Evolutionary conservation across 1,140 invertebrate species (phyloP).

Genomic region (Papilio machaon): DNA sequence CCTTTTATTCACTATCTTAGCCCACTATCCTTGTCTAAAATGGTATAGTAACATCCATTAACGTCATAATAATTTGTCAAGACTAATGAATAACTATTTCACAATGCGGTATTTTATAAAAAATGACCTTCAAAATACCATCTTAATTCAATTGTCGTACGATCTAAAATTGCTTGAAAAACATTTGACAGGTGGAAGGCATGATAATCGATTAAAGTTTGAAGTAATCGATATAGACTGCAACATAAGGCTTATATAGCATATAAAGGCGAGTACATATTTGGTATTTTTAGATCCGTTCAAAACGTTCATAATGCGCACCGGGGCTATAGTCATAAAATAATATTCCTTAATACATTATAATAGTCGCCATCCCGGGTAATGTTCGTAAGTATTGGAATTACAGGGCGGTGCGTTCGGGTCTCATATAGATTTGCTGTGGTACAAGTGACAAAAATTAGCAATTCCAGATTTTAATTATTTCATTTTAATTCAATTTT

Average conservation of each 20-base stretch:
- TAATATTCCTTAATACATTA: slow-evolving; percentile 82
- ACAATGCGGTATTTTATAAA: background rate
- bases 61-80: background rate
- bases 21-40: background rate
- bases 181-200: slow-evolving; percentile 14
- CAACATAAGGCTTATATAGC: background rate
- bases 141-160: background rate
- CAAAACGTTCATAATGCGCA: slow-evolving; percentile 70
- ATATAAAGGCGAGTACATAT: slow-evolving; percentile 56
- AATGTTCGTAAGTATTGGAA: slow-evolving; percentile 81
- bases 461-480: slow-evolving; percentile 9
- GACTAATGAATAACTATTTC: background rate
- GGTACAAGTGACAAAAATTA: slow-evolving; percentile 46
- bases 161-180: slow-evolving; percentile 1
- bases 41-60: background rate
- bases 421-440: slow-evolving; percentile 58
- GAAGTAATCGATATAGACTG: slow-evolving; percentile 2
- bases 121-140: background rate
- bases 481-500: background rate
- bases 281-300: slow-evolving; percentile 69
- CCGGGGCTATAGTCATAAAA: slow-evolving; percentile 71
- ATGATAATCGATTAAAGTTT: background rate
- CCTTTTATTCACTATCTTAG: background rate
- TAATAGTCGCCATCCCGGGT: slow-evolving; percentile 79
- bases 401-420: slow-evolving; percentile 77